Percentiles rank a stretch among this genome's conserved stretches.
Conservation (phyloP, 2,113 vertebrate species). For the Oostethus manadensis region DNA sequence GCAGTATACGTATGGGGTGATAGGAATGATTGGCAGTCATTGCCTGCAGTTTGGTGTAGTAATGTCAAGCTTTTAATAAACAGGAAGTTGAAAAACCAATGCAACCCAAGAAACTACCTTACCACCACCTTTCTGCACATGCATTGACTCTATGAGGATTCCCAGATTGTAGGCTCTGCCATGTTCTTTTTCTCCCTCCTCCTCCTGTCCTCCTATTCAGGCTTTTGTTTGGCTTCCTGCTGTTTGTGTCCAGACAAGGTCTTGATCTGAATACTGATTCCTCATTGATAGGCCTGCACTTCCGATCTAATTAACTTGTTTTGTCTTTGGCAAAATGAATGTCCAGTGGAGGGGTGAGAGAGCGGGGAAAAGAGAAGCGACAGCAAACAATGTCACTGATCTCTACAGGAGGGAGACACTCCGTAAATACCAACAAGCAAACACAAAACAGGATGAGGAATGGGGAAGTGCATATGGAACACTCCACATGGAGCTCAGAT, state of each 20-base stretch:
- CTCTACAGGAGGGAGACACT: slow-evolving; percentile 39
- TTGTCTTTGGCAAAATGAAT: slow-evolving; percentile 77
- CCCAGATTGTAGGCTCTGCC: slow-evolving; percentile 15
- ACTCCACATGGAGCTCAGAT: slow-evolving; percentile 5
- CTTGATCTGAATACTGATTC: slow-evolving; percentile 73
- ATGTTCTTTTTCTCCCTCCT: slow-evolving; percentile 1
- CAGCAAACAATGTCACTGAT: slow-evolving; percentile 48
- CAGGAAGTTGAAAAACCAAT: neutral
- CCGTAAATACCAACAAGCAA: slow-evolving; percentile 66
- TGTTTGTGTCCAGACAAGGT: slow-evolving; percentile 70
- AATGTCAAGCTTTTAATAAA: neutral
- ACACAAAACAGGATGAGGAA: slow-evolving; percentile 57
- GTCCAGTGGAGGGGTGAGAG: slow-evolving; percentile 49
- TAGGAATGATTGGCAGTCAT: neutral
- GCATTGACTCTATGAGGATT: neutral
- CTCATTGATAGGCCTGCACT: slow-evolving; percentile 73
- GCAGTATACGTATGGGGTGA: neutral
- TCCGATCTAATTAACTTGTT: slow-evolving; percentile 89
- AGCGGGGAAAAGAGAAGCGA: slow-evolving; percentile 31
- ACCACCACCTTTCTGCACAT: neutral
- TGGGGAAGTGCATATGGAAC: slow-evolving; percentile 37
- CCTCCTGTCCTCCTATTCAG: slow-evolving; percentile 58
- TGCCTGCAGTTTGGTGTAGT: neutral
- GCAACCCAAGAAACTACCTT: neutral
- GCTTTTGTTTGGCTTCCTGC: slow-evolving; percentile 73